Base-by-base conservation (phyloP, 2,888 invertebrate species). In the Synanthedon tipuliformis region DNA sequence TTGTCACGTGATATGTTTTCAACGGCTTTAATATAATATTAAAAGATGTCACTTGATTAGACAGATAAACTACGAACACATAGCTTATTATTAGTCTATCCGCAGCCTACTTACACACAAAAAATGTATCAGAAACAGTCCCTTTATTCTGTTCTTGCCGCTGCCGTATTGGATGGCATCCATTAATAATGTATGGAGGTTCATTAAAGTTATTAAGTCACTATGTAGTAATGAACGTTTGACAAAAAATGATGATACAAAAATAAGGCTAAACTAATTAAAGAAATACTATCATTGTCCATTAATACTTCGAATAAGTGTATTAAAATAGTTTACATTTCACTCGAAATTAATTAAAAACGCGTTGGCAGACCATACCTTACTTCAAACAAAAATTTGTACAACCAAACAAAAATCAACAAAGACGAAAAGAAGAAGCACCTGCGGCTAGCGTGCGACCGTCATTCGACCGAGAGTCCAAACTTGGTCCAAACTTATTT, bases 141-240 rank as follows among this genome's bases (percentile, higher is more conserved):
- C 34, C 45, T 45, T 45, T 45, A 45, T 45, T 45, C 45, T 45
- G 45, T 56, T 41, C 52, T 34, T 53, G 45, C 52, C 54, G 45
- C 58, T 58, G 54, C 56, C 48, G 51, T 56, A 57, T 58, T 56
- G 57, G 52, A 57, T 56, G 58, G 52, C 63, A 62, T 45, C 45
- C 45, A 45, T 45, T 45, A 45, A 45, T 45, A 45, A 45, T 45
- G 45, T n/a, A 66, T 66, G 57, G 60, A 45, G 59, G 55, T 61
- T 64, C 62, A 60, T 65, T 62, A 65, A 64, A 61, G 59, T 61
- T 63, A 65, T 66, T 65, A 65, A 61, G 61, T 62, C 58, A 61
- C 59, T 60, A 57, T 57, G 50, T 53, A 59, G 58, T 61, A 63
- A 63, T 59, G 58, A 62, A 60, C 53, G 54, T 60, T 57, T 56